Evolutionary conservation across 2,113 vertebrate species (phyloP).

Genomic region (Petrocephalus zakoni): DNA sequence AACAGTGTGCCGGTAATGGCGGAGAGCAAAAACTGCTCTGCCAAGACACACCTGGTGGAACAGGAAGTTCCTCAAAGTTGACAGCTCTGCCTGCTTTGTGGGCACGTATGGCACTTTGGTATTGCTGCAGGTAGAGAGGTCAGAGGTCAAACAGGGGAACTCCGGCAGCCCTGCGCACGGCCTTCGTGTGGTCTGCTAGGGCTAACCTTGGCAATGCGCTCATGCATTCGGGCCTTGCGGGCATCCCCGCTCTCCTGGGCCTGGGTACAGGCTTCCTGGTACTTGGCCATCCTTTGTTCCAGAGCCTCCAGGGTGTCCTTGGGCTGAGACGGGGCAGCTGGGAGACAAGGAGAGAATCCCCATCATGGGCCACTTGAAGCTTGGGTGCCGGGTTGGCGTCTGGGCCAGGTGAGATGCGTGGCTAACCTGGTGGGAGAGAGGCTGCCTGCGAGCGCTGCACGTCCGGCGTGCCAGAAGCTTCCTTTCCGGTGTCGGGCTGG

Average conservation of each 20-base stretch:
- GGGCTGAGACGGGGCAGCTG: conserved; percentile 54
- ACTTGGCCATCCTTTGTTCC: conserved; percentile 81
- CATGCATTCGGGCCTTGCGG: conserved; percentile 89
- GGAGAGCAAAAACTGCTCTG: background rate
- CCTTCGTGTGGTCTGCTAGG: background rate
- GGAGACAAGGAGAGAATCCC: background rate
- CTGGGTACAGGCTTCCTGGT: conserved; percentile 74
- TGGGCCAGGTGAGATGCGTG: background rate
- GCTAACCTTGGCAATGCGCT: conserved; percentile 85
- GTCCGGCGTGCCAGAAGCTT: conserved; percentile 23
- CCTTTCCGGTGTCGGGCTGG: conserved; percentile 16
- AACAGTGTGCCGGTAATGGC: background rate
- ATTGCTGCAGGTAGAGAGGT: conserved; percentile 72
- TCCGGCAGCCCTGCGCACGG: background rate
- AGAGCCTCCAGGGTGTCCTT: conserved; percentile 76
- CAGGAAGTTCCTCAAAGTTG: conserved; percentile 81
- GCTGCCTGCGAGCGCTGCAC: conserved; percentile 11
- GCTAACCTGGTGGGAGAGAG: conserved; percentile 44
- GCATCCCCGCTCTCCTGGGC: conserved; percentile 77
- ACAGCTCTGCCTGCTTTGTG: conserved; percentile 79
- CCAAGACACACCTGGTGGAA: conserved; percentile 76
- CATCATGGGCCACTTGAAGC: background rate
- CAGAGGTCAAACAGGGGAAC: background rate
- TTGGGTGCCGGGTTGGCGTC: background rate
- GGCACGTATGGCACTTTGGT: conserved; percentile 82